These are phyloP conservation scores for Vultur gryphus DNA, from an alignment of 2,797 vertebrate species.

Conservation along the genomic window DNA sequence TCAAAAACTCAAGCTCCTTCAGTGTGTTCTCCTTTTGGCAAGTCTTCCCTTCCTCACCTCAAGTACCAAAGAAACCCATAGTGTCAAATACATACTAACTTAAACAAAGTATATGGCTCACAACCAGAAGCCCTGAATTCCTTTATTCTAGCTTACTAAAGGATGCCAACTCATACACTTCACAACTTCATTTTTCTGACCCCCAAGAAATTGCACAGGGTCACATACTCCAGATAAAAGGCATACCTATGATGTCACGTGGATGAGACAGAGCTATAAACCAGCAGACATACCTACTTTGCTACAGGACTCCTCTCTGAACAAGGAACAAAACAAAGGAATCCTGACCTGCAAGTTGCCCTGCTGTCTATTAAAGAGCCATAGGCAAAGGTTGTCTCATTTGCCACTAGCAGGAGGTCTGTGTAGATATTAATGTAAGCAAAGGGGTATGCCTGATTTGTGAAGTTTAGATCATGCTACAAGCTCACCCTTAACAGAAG, in stretches of 20 bases:
- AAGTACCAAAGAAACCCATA: not conserved
- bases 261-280: not conserved
- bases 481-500: not conserved
- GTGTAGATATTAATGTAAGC: not conserved
- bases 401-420: not conserved
- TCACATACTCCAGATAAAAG: not conserved
- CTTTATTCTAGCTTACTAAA: not conserved
- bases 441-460: not conserved
- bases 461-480: not conserved
- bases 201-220: not conserved
- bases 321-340: not conserved
- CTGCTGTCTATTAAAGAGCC: not conserved
- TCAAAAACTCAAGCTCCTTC: not conserved
- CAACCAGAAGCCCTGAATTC: not conserved
- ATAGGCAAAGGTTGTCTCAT: not conserved
- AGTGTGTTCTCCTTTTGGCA: not conserved
- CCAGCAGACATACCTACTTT: not conserved
- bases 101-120: not conserved
- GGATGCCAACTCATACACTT: not conserved
- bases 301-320: not conserved
- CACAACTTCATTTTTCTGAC: not conserved
- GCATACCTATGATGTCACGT: not conserved
- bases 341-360: not conserved
- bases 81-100: rapidly evolving
- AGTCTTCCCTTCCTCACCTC: not conserved